Conservation (phyloP, 2,113 vertebrate genomes). For the Pogona vitticeps region DNA sequence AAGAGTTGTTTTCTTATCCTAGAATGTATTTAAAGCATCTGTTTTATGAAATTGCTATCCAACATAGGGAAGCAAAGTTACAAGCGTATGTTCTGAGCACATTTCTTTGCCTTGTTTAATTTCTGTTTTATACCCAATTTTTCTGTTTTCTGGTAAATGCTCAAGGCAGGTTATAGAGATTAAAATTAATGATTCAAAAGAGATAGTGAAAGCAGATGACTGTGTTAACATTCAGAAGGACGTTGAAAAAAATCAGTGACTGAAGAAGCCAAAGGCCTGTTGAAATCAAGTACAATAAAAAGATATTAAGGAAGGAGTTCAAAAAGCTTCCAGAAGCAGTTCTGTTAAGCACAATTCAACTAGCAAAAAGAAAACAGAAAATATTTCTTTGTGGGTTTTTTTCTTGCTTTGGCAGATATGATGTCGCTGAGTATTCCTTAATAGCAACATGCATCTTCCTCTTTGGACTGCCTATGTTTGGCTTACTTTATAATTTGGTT, state of each 20-base stretch:
- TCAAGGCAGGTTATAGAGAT: neutral
- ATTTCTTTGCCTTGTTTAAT: neutral
- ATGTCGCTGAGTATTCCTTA: neutral
- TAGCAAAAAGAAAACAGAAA: neutral
- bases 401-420: neutral
- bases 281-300: neutral
- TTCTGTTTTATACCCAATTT: neutral
- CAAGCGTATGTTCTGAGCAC: neutral
- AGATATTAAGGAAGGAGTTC: neutral
- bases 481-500: constrained; percentile 11
- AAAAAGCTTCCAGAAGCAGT: too few relatives aligned
- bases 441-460: constrained; percentile 21
- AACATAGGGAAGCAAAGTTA: neutral
- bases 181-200: neutral
- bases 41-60: neutral
- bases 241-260: neutral
- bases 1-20: neutral
- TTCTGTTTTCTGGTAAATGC: neutral
- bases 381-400: neutral
- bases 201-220: neutral
- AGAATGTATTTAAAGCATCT: neutral
- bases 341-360: neutral
- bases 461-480: neutral
- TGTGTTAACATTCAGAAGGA: neutral
- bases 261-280: neutral